Evolutionary conservation across 92 coral and sea anemone genomes (phyloP).

Genomic region (Bergia sp.): DNA sequence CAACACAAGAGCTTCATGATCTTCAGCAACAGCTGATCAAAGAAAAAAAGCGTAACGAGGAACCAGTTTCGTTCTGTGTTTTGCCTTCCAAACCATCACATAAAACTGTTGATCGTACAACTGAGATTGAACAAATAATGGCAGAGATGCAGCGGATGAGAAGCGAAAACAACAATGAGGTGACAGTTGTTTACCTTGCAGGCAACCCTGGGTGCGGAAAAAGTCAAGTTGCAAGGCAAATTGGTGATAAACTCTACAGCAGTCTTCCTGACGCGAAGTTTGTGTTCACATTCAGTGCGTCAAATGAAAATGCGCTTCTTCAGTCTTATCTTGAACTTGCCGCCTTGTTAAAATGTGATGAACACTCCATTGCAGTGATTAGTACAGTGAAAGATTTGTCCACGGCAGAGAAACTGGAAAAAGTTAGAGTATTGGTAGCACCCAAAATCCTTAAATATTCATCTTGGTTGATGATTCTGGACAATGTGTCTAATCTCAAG

Average conservation of each 20-base stretch:
- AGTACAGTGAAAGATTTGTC: conserved; percentile 15
- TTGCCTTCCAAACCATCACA: conserved; percentile 41
- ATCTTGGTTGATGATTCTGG: conserved; percentile 40
- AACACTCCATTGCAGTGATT: conserved; percentile 38
- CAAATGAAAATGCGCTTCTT: conserved; percentile 39
- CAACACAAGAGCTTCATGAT: conserved; percentile 4
- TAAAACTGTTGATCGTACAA: neutral
- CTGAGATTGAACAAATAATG: neutral
- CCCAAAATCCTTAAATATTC: conserved; percentile 7
- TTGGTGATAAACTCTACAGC: conserved; percentile 22
- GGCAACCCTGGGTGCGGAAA: conserved; percentile 29
- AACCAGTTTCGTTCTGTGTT: conserved; percentile 16
- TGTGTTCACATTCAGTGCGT: conserved; percentile 54
- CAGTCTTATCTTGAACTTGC: conserved; percentile 51
- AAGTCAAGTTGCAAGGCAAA: too few species aligned
- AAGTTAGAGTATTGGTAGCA: conserved; percentile 12
- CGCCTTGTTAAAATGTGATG: conserved; percentile 37
- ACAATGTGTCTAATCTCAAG: conserved; percentile 33
- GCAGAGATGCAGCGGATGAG: conserved; percentile 5
- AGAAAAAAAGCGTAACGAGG: neutral
- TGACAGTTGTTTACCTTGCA: conserved; percentile 42
- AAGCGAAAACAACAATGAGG: neutral
- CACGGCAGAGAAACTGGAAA: conserved; percentile 41
- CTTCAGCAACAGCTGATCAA: neutral
- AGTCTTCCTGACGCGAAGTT: neutral